Conservation (phyloP, 2,113 vertebrate genomes). For the Catharus bicknelli region DNA sequence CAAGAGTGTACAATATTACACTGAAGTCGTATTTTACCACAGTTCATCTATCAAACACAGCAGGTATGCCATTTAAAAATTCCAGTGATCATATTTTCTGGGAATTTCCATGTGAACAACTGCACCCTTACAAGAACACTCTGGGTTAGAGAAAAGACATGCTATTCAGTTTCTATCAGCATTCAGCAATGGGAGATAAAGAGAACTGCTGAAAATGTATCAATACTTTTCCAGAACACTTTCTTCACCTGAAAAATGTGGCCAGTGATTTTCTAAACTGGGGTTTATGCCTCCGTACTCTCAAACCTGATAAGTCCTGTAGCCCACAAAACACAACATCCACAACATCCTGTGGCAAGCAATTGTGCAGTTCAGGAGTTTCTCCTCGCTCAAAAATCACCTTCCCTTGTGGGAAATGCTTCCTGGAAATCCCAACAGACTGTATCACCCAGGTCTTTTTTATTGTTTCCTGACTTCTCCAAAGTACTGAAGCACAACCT, state of each 20-base stretch:
- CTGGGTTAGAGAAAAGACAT: not conserved
- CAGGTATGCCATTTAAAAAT: not conserved
- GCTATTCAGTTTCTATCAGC: not conserved
- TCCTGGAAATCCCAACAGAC: not conserved
- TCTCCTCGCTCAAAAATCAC: not conserved
- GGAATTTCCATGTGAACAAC: not conserved
- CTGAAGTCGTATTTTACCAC: not conserved
- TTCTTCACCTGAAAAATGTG: not conserved
- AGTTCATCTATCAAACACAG: not conserved
- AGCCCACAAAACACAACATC: not conserved
- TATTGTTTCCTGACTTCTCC: not conserved
- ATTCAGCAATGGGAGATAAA: not conserved
- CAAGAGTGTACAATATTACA: not conserved
- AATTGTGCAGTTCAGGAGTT: not conserved
- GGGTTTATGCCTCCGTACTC: not conserved
- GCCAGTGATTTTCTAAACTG: not conserved
- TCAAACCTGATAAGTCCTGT: not conserved
- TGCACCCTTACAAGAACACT: not conserved
- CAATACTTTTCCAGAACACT: not conserved
- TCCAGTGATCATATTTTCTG: not conserved
- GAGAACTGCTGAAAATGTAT: not conserved
- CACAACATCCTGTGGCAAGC: not conserved
- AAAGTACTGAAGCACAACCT: not conserved
- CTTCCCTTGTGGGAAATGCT: not conserved
- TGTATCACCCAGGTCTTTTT: not conserved